Evolutionary conservation across 2,888 invertebrate species (phyloP).

Genomic region (Phytoseiulus persimilis): DNA sequence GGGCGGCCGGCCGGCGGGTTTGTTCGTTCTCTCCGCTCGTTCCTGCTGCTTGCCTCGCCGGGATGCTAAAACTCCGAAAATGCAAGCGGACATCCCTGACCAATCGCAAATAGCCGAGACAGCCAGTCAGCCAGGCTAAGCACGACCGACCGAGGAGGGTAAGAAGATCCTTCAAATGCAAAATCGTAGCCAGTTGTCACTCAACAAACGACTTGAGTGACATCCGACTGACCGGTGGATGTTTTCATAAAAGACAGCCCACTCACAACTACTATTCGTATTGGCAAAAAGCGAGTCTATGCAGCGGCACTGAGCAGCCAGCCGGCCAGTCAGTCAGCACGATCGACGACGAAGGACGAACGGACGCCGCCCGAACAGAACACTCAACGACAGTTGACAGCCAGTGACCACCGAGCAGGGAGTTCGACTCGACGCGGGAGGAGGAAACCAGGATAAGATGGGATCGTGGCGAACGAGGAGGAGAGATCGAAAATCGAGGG

Average conservation of each 20-base stretch:
- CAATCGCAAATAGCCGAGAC: not conserved
- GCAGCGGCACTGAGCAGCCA: not conserved
- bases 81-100: conserved; percentile 5
- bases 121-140: not conserved
- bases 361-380: not conserved
- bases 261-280: not conserved
- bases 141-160: not conserved
- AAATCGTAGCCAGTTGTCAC: not conserved
- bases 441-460: not conserved
- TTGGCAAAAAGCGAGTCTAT: not conserved
- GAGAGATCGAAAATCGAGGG: not conserved
- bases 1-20: not conserved
- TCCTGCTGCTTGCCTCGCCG: not conserved
- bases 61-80: not conserved
- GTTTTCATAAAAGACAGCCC: not conserved
- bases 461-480: not conserved
- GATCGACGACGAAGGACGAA: not conserved
- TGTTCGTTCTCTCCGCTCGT: not conserved
- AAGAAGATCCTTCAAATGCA: not conserved
- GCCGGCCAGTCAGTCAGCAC: not conserved
- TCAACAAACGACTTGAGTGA: not conserved
- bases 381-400: not conserved
- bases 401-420: not conserved
- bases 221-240: conserved; percentile 5
- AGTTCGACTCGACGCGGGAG: not conserved